Base-by-base conservation (phyloP, 2,113 vertebrate species). In the Gobiocypris rarus region DNA sequence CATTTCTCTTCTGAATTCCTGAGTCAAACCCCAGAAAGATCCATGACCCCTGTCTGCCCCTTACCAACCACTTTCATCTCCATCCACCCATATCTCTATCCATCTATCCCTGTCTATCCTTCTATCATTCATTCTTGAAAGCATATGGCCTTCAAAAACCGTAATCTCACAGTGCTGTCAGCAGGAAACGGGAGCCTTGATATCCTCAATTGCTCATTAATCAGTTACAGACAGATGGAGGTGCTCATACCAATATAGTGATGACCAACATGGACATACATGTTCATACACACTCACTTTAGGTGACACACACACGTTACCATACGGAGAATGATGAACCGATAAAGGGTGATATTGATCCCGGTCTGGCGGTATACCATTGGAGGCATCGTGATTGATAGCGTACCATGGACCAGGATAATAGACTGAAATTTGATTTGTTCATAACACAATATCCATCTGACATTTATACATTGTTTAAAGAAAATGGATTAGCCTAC, bases 391-490 rank as follows among this genome's bases (percentile, higher is more conserved):
- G 1, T 79, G 81, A 79, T 80, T 34, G 81, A 80, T 87, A 31
- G 38, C 43, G 14, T 69, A 67, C 13, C 31, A 6, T 65, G 69
- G 15, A 50, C n/a, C 3, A 52, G 65, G 13, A 73, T 26, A 73
- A 84, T 17, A 45, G 22, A 26, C 61, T 26, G 78, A 63, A 83
- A 87, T 81, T 45, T 70, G 50, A 76, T 76, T 70, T 67, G 52
- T 52, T 4, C 38, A 26, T 84, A 84, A 82, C 74, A 70, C 83
- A 77, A 84, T 84, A 76, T 77, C 45, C n/a, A 79, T 75, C 43
- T 87, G 84, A 79, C 79, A 83, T 83, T 83, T 75, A 87, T 65
- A 10, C 17, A 65, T 50, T 34, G 77, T 83, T 83, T 70, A 83
- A 75, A 70, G 69, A 71, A 34, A 87, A 84, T 13, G 3, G 63